These are phyloP conservation scores for Heliconius melpomene DNA, from an alignment of 1,140 invertebrate species.

Conservation along the genomic window DNA sequence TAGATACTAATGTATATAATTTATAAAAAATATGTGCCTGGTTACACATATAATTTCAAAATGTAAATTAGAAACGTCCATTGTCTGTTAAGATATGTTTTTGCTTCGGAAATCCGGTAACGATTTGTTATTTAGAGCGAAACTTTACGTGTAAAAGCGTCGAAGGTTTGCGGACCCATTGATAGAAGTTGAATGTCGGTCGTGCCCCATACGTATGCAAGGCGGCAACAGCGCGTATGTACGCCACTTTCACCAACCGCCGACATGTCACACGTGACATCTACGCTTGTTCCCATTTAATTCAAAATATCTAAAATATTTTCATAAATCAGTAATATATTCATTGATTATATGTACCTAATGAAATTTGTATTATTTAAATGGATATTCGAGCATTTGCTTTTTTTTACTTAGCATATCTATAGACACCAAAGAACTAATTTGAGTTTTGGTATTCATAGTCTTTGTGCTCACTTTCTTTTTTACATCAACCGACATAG, in stretches of 20 bases:
- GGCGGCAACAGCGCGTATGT: constrained; percentile 34
- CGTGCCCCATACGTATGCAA: constrained; percentile 58
- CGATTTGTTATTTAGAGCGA: constrained; percentile 47
- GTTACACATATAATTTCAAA: no score
- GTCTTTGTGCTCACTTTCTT: no score
- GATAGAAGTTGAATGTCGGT: constrained; percentile 59
- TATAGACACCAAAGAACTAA: no score
- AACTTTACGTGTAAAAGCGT: constrained; percentile 55
- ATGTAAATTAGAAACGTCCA: neutral
- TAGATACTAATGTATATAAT: no score
- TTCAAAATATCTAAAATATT: constrained; percentile 19
- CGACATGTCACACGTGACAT: constrained; percentile 66
- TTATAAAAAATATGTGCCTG: no score
- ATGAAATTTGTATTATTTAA: neutral
- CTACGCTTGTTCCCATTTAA: constrained; percentile 56
- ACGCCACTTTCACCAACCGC: constrained; percentile 67
- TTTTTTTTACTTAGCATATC: no score
- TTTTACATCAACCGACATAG: no score
- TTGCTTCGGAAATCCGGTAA: constrained; percentile 45
- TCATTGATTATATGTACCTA: neutral
- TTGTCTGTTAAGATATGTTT: constrained; percentile 9
- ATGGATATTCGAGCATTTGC: neutral
- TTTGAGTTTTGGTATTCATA: no score
- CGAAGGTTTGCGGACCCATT: constrained; percentile 63
- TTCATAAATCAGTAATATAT: neutral